phyloP scores from a whole-genome alignment of 2,888 invertebrate species.

The Agrotis ipsilon region DNA sequence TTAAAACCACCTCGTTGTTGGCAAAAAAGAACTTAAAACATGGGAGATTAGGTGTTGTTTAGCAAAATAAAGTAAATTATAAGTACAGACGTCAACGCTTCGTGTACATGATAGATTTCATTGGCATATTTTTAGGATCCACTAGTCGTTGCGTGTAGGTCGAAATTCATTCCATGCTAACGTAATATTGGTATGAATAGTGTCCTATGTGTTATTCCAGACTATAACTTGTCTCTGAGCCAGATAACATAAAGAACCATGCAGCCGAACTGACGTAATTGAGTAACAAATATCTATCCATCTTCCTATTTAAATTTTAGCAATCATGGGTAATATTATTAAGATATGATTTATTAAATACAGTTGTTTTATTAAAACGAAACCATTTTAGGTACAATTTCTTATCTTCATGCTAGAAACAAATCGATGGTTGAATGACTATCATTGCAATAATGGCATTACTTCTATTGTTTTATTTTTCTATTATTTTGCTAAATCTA shows the following conservation, averaged over 20 bases:
- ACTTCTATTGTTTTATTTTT: background rate
- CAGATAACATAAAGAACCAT: too few relatives aligned
- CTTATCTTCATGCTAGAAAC: background rate
- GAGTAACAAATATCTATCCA: too few relatives aligned
- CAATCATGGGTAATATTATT: too few relatives aligned
- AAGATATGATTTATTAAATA: too few relatives aligned
- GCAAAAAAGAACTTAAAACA: background rate
- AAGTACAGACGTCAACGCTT: background rate
- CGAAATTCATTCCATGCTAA: too few relatives aligned
- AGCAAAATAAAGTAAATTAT: constrained; percentile 7
- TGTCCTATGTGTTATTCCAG: too few relatives aligned
- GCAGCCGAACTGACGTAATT: too few relatives aligned
- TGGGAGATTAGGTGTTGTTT: background rate
- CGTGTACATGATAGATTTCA: background rate
- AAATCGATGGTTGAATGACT: background rate
- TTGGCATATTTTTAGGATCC: background rate
- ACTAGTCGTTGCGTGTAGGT: too few relatives aligned
- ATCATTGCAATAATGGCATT: background rate
- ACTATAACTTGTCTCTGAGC: too few relatives aligned
- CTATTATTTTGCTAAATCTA: background rate
- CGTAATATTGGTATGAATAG: too few relatives aligned
- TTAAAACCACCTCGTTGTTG: constrained; percentile 19
- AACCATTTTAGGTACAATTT: background rate
- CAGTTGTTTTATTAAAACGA: too few relatives aligned
- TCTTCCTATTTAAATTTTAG: too few relatives aligned